Evolutionary conservation across 2,797 vertebrate species (phyloP).

Genomic region (Sebastes steindachneri): DNA sequence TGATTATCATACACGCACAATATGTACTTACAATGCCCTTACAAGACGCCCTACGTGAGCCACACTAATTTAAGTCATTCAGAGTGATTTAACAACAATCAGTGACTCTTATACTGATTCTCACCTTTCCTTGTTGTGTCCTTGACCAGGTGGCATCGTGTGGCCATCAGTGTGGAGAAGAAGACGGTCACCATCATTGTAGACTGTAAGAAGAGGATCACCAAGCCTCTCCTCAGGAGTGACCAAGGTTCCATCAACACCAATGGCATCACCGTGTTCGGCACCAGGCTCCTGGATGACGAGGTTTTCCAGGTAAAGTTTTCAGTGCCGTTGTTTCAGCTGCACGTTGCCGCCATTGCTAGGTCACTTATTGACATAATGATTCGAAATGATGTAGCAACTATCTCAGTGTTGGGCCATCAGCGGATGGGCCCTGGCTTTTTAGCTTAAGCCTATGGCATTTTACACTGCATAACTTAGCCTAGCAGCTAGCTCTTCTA

Average conservation of each 20-base stretch:
- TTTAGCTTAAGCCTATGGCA: no score
- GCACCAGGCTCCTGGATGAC: slow-evolving; percentile 93
- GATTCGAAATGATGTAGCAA: neutral
- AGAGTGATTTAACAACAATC: neutral
- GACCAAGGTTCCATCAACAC: slow-evolving; percentile 87
- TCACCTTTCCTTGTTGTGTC: slow-evolving; percentile 12
- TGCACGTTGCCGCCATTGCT: neutral
- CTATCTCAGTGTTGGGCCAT: neutral
- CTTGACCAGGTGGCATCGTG: slow-evolving; percentile 92
- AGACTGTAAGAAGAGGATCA: slow-evolving; percentile 94
- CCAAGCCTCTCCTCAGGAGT: slow-evolving; percentile 90
- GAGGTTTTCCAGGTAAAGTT: slow-evolving; percentile 93
- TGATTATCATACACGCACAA: neutral
- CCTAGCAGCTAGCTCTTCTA: no score
- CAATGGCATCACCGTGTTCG: slow-evolving; percentile 93
- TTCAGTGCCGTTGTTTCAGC: neutral
- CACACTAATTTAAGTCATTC: neutral
- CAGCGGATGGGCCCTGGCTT: no score
- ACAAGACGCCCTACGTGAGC: no score
- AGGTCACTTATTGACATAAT: neutral
- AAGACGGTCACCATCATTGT: slow-evolving; percentile 95
- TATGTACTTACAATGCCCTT: neutral
- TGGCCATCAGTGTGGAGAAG: slow-evolving; percentile 97
- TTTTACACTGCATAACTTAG: no score
- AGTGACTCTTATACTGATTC: neutral